These are phyloP conservation scores for Epinephelus fuscoguttatus DNA, from an alignment of 2,113 vertebrate genomes.

Conservation along the genomic window DNA sequence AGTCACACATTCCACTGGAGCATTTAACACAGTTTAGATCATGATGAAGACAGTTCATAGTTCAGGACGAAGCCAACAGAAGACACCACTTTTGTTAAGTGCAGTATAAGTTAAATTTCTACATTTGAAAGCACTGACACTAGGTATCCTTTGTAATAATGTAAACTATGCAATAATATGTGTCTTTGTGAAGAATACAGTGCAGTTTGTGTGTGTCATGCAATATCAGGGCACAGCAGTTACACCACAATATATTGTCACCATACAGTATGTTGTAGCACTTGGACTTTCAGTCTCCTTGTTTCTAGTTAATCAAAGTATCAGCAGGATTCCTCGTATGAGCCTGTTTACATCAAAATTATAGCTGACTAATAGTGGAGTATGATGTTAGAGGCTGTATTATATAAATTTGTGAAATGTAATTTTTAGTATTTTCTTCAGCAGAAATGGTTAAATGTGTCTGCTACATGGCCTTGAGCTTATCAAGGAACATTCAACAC, in stretches of 20 bases:
- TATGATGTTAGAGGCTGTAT: background rate
- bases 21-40: background rate
- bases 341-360: background rate
- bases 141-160: background rate
- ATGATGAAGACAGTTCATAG: background rate
- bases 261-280: background rate
- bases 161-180: background rate
- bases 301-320: background rate
- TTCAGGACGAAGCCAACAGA: background rate
- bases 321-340: background rate
- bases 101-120: background rate
- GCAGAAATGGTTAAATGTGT: background rate
- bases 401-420: background rate
- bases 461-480: background rate
- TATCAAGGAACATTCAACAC: background rate
- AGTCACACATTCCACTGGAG: background rate
- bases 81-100: background rate
- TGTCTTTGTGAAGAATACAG: background rate
- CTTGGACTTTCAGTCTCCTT: background rate
- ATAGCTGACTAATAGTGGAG: background rate
- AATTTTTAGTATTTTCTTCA: conserved; percentile 12
- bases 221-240: background rate
- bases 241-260: background rate
- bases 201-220: background rate
- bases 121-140: background rate